Base-by-base conservation (phyloP, 2,797 vertebrate genomes). In the Rousettus madagascariensis region DNA sequence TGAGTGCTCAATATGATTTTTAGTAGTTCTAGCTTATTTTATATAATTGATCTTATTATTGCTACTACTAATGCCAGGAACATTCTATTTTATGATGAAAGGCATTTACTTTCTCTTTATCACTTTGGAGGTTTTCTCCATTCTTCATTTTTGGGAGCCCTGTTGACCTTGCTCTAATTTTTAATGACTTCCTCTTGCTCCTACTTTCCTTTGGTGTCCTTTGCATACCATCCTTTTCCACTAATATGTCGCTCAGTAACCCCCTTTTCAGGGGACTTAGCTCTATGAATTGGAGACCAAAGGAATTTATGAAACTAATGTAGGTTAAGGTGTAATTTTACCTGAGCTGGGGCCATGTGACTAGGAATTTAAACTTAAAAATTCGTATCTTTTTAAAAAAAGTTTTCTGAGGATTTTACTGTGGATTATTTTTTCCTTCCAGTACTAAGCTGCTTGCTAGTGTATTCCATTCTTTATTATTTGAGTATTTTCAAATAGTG, bases 261-360 rank as follows among this genome's bases (percentile, higher is more conserved):
- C 20, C 24, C 33, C 86, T 49, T 96, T 26, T 86, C 43, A 74
- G 38, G 22, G 13, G 13, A 84, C 11, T 68, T 93, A 83, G 46
- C 26, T 36, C 53, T 49, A 83, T 38, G 65, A 96, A 84, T 13
- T 72, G 30, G 26, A 38, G 41, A 93, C 82, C 66, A 92, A 72
- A 94, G 78, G 65, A 94, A 92, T 88, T 90, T 83, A 91, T 86
- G 41, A 96, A 97, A 95, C n/a, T 30, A 28, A 38, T 46, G 8
- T 66, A 78, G 61, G 13, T 38, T 46, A 57, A 85, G 43, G 5
- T 82, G 2, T 69, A 43, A 82, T 86, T 82, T 59, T 74, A 43
- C 33, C 51, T 55, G 51, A 86, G 68, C 15, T 59, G 20, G 38
- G 61, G 79, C 30, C 36, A 33, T 10, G 11, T 24, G 61, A 63